Percentiles rank a stretch among this genome's conserved stretches.
Evolutionary conservation across 2,797 vertebrate genomes (phyloP).

Genomic region (Microtus californicus): DNA sequence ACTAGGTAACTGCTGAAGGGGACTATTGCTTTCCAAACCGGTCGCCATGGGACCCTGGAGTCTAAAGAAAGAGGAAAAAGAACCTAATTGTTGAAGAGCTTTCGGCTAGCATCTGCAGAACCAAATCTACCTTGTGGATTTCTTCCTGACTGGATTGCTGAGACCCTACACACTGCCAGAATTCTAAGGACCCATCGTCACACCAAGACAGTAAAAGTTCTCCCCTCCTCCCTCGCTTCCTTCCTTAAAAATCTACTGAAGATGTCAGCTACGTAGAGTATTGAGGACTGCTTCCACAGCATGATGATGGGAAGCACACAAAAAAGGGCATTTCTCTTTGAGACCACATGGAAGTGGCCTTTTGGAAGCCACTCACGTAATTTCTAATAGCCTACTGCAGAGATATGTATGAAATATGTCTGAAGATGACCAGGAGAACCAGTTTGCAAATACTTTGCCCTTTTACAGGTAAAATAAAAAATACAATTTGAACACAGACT

Average conservation of each 20-base stretch:
- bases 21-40: slow-evolving; percentile 83
- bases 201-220: not conserved
- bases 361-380: not conserved
- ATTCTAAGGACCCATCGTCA: slow-evolving; percentile 29
- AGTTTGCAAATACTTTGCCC: slow-evolving; percentile 15
- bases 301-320: not conserved
- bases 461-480: slow-evolving; percentile 8
- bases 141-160: not conserved
- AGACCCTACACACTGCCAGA: slow-evolving; percentile 48
- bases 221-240: slow-evolving; percentile 6
- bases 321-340: not conserved
- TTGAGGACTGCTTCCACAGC: not conserved
- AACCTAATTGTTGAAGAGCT: slow-evolving; percentile 64
- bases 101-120: slow-evolving; percentile 71
- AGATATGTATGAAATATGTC: slow-evolving; percentile 7
- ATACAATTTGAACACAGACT: slow-evolving; percentile 4
- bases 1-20: slow-evolving; percentile 84
- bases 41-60: slow-evolving; percentile 88
- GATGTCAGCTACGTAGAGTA: not conserved
- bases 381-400: not conserved
- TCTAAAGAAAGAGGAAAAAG: slow-evolving; percentile 69
- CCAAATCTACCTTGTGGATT: slow-evolving; percentile 48
- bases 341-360: not conserved
- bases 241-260: slow-evolving; percentile 42
- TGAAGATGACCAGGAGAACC: not conserved